A percentile compares a stretch with the other conserved stretches of the same genome.
These are phyloP conservation scores for Pao palembangensis DNA, from an alignment of 2,113 vertebrate species.

Conservation along the genomic window DNA sequence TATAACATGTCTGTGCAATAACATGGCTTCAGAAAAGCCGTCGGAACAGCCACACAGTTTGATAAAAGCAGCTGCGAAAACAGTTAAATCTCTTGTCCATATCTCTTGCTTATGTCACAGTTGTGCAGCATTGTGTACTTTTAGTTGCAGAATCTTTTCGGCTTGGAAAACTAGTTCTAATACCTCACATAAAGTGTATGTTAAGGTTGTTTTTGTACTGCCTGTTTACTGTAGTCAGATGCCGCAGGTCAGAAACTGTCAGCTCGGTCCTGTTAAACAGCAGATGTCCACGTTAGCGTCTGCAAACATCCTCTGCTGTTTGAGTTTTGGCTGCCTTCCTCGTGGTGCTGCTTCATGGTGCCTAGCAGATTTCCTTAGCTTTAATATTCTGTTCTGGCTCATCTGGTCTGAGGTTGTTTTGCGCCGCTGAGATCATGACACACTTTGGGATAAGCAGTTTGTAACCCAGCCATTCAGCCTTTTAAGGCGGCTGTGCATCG, in stretches of 20 bases:
- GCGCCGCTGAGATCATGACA: slow-evolving; percentile 38
- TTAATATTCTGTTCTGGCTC: slow-evolving; percentile 5
- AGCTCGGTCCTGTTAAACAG: slow-evolving; percentile 47
- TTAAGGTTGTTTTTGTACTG: not conserved
- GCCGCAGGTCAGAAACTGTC: slow-evolving; percentile 44
- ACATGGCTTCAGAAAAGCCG: slow-evolving; percentile 35
- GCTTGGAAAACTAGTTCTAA: too few relatives aligned
- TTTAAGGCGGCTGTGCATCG: slow-evolving; percentile 20
- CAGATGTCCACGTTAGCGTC: slow-evolving; percentile 56
- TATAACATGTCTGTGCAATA: slow-evolving; percentile 48
- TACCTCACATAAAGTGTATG: not conserved
- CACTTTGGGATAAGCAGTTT: slow-evolving; percentile 57
- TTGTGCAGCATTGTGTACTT: slow-evolving; percentile 8
- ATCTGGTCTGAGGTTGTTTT: slow-evolving; percentile 23
- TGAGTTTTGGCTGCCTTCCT: slow-evolving; percentile 7
- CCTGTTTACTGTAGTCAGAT: not conserved
- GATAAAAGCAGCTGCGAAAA: slow-evolving; percentile 53
- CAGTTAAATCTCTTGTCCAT: slow-evolving; percentile 20
- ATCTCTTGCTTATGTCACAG: slow-evolving; percentile 17
- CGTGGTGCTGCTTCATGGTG: not conserved
- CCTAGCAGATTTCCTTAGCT: not conserved
- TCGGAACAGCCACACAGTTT: slow-evolving; percentile 35
- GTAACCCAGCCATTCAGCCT: slow-evolving; percentile 15
- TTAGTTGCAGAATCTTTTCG: too few relatives aligned
- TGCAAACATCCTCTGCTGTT: slow-evolving; percentile 38